These are phyloP conservation scores for Cinclus mexicanus DNA, from an alignment of 2,113 vertebrate species.

Conservation along the genomic window DNA sequence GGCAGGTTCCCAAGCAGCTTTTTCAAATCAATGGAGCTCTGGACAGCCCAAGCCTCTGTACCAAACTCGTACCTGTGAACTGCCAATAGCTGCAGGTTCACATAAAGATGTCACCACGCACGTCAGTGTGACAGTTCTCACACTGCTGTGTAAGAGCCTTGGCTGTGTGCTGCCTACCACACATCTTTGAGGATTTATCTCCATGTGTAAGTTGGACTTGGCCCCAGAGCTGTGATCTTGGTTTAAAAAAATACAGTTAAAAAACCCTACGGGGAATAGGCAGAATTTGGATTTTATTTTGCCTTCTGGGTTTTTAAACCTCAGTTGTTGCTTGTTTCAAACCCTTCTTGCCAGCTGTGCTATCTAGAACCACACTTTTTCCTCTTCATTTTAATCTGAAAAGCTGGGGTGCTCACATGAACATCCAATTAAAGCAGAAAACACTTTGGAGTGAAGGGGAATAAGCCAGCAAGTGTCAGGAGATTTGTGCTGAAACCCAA, in stretches of 20 bases:
- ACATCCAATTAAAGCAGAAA: neutral
- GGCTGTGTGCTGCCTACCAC: neutral
- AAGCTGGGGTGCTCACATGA: neutral
- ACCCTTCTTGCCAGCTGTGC: neutral
- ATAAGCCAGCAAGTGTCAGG: conserved; percentile 13
- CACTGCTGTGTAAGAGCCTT: neutral
- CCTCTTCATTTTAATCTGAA: neutral
- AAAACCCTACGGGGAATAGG: neutral
- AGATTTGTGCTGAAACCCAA: conserved; percentile 7
- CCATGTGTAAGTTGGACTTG: neutral
- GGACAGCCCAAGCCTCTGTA: neutral
- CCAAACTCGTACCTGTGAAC: neutral
- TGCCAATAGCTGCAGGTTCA: neutral
- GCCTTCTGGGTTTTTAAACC: neutral
- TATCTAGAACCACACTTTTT: neutral
- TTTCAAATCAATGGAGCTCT: neutral
- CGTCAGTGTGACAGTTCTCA: neutral
- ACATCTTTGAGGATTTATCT: neutral
- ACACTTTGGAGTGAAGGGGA: neutral
- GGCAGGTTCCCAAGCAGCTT: neutral
- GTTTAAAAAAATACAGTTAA: neutral
- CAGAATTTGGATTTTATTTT: neutral
- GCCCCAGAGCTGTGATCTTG: neutral
- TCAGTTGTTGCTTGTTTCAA: neutral
- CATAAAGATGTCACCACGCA: neutral